Base-by-base conservation (phyloP, 2,888 invertebrate species). In the Apodemia mormo region DNA sequence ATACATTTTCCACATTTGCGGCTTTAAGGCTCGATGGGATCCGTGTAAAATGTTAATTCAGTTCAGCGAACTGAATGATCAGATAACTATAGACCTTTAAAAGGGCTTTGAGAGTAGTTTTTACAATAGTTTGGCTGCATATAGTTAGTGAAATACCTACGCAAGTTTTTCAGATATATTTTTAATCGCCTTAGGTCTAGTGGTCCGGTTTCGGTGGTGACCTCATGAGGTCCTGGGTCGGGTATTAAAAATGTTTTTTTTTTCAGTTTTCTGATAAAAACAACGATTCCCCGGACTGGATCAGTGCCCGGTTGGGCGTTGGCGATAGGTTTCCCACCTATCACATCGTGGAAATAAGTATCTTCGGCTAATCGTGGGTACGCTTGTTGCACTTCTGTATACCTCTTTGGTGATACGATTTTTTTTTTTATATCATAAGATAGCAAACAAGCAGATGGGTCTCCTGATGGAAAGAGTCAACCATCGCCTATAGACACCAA, bases 11-110 rank as follows among this genome's bases (percentile, higher is more conserved):
- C 58, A 30, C 12, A 29, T 56, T 22, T 2, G 22, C 29, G 30
- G 30, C 58, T 30, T 58, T 58, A 29, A 30, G 58, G 10, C 5
- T 56, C 54, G 9, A 10, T 30, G 58, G 58, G 58, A 58, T 58
- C 30, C 22, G 30, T 58, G 58, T 58, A 29, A 58, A 30, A 58
- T 58, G 33, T 30, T 58, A 58, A 58, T 45, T 58, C 58, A 58
- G 58, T 58, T 58, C 58, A 30, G 33, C 33, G 58, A 30, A 30
- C 58, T 58, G 58, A 29, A 58, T 58, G 30, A 58, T 58, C 30
- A 33, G 58, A 58, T 58, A 8, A 58, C 30, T 58, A 58, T 58
- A 58, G 30, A 58, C 58, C 30, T 58, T 58, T 58, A 30, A 58
- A 58, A 45, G 45, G 45, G 58, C 58, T 30, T 3, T 29, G 58